A percentile compares a stretch with the other conserved stretches of the same genome.
phyloP scores from a whole-genome alignment of 1,140 invertebrate species.

The Cotesia typhae region DNA sequence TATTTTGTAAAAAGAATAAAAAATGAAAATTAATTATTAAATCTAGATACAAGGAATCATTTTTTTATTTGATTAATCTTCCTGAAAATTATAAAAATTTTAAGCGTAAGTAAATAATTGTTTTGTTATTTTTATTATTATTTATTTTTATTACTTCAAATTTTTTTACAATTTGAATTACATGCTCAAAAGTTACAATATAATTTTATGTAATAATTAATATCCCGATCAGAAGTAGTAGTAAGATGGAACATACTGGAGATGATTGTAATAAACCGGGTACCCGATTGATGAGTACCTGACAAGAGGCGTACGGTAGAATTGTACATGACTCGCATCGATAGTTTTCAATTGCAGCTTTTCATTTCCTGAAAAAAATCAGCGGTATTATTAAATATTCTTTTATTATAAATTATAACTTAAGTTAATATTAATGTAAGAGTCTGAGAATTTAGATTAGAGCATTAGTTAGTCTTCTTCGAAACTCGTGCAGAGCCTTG shows the following conservation, averaged over 20 bases:
- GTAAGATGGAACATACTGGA: background rate
- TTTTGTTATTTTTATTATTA: too few relatives aligned
- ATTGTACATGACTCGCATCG: background rate
- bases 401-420: constrained; percentile 1
- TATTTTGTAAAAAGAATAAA: constrained; percentile 55
- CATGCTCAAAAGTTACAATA: too few relatives aligned
- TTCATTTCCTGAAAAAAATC: background rate
- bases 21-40: constrained; percentile 50
- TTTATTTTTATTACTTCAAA: too few relatives aligned
- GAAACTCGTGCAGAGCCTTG: background rate
- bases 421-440: background rate
- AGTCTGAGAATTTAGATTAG: background rate
- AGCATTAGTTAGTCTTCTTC: background rate
- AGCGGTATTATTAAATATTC: background rate
- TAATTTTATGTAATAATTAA: too few relatives aligned
- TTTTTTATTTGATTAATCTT: constrained; percentile 1
- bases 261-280: constrained; percentile 10
- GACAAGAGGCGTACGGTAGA: background rate
- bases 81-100: too few relatives aligned
- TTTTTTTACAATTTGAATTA: too few relatives aligned
- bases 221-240: constrained; percentile 3
- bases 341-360: background rate
- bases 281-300: background rate
- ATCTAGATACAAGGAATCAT: constrained; percentile 26
- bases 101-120: too few relatives aligned